Conservation (phyloP, 2,888 invertebrate species). For the Drosophila limbata region DNA sequence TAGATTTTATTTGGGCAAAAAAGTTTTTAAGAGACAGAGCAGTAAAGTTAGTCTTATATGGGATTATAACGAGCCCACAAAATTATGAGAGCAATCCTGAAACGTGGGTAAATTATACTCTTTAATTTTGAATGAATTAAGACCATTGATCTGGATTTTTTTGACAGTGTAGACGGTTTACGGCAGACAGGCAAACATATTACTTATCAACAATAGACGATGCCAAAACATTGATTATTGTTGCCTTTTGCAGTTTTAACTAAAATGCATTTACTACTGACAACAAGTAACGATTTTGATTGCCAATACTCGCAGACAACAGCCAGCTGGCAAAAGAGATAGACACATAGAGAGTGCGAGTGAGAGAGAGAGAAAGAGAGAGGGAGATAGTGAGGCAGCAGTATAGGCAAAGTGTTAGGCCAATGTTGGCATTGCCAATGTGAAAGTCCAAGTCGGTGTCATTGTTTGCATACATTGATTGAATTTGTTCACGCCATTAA, state of each 20-base stretch:
- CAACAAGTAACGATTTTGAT: slow-evolving; percentile 25
- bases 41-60: no score
- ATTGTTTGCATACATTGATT: slow-evolving; percentile 83
- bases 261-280: slow-evolving; percentile 58
- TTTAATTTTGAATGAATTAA: no score
- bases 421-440: slow-evolving; percentile 41
- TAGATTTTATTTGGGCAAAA: no score
- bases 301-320: slow-evolving; percentile 17
- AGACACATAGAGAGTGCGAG: slow-evolving; percentile 1
- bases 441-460: slow-evolving; percentile 40
- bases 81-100: no score
- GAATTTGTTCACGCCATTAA: slow-evolving; percentile 85
- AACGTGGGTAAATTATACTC: no score
- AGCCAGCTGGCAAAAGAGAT: slow-evolving; percentile 8
- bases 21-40: no score
- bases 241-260: slow-evolving; percentile 76
- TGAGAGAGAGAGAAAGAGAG: not conserved
- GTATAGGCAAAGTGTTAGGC: slow-evolving; percentile 28
- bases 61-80: no score
- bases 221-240: slow-evolving; percentile 76
- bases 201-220: slow-evolving; percentile 70
- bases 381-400: slow-evolving; percentile 1
- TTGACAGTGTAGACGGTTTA: not conserved
- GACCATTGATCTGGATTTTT: no score
- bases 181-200: slow-evolving; percentile 42